Conservation (phyloP, 2,888 invertebrate genomes). For the Eilema caniola region DNA sequence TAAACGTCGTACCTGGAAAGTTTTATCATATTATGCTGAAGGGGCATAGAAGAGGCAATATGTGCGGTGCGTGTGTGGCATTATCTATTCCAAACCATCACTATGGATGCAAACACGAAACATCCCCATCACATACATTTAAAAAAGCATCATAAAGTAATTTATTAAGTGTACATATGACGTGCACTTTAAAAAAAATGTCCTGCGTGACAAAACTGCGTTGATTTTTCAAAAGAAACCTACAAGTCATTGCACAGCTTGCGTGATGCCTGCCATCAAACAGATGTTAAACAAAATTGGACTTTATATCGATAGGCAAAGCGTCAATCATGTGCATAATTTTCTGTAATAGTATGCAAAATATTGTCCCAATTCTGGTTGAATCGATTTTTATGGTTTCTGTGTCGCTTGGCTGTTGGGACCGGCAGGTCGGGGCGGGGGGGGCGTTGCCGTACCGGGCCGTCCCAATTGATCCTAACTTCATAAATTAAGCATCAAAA, state of each 20-base stretch:
- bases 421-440: slow-evolving; percentile 16
- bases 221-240: slow-evolving; percentile 39
- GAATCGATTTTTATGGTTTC: slow-evolving; percentile 69
- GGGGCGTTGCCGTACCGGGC: slow-evolving; percentile 54
- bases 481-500: slow-evolving; percentile 38
- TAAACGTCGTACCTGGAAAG: not conserved
- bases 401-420: slow-evolving; percentile 52
- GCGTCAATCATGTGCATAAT: slow-evolving; percentile 21
- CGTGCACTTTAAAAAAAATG: not conserved
- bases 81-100: not conserved
- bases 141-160: not conserved
- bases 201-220: slow-evolving; percentile 3
- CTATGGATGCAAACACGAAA: not conserved
- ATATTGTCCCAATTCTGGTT: slow-evolving; percentile 61
- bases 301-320: slow-evolving; percentile 25
- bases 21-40: not conserved
- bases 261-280: slow-evolving; percentile 54
- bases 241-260: slow-evolving; percentile 47
- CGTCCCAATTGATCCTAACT: slow-evolving; percentile 41
- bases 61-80: not conserved
- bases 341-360: slow-evolving; percentile 44
- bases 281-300: slow-evolving; percentile 26
- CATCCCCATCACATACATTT: not conserved
- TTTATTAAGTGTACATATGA: not conserved
- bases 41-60: not conserved